These are phyloP conservation scores for Sebastes kiyomatsui DNA, from an alignment of 2,797 vertebrate species.

Conservation along the genomic window DNA sequence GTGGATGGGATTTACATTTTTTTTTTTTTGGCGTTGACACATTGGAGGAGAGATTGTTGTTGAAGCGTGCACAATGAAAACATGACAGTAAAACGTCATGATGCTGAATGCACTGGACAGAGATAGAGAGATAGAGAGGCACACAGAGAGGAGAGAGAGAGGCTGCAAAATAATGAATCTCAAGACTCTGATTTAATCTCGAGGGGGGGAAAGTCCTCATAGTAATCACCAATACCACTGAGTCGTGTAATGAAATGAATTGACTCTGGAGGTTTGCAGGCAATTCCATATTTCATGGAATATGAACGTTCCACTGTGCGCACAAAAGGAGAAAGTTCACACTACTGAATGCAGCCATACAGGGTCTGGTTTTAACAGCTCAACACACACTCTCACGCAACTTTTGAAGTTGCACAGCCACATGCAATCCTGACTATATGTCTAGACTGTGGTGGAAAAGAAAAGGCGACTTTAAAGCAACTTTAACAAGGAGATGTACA, in stretches of 20 bases:
- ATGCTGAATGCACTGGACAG: not conserved
- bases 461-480: conserved; percentile 17
- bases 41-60: not conserved
- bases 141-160: not conserved
- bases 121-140: not conserved
- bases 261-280: not conserved
- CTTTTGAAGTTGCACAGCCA: conserved; percentile 20
- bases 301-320: not conserved
- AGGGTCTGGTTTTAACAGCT: not conserved
- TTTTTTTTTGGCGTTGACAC: not conserved
- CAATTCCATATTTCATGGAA: not conserved
- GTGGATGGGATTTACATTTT: not conserved
- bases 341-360: not conserved
- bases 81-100: not conserved
- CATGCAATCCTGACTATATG: not conserved
- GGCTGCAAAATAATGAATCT: not conserved
- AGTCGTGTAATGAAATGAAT: conserved; percentile 17
- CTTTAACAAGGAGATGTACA: not conserved
- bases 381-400: conserved; percentile 4
- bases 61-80: conserved; percentile 20
- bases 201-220: not conserved
- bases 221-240: not conserved
- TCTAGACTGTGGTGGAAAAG: not conserved
- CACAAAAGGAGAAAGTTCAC: conserved; percentile 30
- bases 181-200: not conserved